Percentiles rank a stretch among this genome's conserved stretches.
Evolutionary conservation across 2,113 vertebrate genomes (phyloP).

Genomic region (Macroglossus sobrinus): DNA sequence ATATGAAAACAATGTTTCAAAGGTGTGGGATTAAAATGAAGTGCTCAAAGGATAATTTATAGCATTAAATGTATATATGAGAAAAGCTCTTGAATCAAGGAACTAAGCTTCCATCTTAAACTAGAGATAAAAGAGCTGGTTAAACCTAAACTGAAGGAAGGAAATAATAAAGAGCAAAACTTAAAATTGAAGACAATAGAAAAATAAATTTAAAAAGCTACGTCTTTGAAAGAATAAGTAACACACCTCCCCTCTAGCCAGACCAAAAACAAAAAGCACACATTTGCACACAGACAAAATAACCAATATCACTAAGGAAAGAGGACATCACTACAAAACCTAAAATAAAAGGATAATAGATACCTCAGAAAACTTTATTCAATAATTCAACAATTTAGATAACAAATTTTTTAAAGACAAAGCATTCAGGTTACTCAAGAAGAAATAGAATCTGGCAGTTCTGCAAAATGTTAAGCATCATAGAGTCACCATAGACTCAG

Average conservation of each 20-base stretch:
- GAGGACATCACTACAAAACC: neutral
- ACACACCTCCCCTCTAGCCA: neutral
- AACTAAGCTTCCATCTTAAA: neutral
- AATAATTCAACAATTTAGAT: neutral
- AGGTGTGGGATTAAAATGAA: neutral
- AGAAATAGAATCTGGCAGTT: neutral
- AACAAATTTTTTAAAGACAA: neutral
- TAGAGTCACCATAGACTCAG: neutral
- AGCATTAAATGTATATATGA: neutral
- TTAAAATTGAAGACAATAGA: neutral
- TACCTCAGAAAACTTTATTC: neutral
- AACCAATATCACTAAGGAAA: neutral
- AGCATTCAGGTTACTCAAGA: neutral
- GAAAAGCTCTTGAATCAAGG: neutral
- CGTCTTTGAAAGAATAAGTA: neutral
- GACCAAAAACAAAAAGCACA: neutral
- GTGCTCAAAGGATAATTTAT: neutral
- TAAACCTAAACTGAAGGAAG: neutral
- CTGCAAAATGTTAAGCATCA: neutral
- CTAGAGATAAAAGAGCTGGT: neutral
- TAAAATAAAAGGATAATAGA: neutral
- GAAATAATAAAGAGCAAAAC: neutral
- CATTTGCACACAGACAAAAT: neutral
- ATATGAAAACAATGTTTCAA: neutral
- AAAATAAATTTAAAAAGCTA: neutral